phyloP scores from a whole-genome alignment of 1,140 invertebrate species.

The Heliothis virescens region DNA sequence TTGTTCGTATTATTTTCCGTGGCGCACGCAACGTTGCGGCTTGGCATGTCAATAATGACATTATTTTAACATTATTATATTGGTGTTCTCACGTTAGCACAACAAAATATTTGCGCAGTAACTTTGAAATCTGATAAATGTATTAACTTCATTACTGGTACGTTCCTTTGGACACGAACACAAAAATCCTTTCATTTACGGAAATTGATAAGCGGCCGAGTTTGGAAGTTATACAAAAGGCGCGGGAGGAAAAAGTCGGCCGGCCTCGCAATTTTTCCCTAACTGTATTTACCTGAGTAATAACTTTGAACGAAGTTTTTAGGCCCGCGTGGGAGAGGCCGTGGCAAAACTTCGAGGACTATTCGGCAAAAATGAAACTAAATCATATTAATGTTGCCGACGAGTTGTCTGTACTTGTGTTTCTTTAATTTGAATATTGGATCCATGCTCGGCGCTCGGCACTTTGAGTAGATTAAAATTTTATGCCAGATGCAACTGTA shows the following conservation, averaged over 20 bases:
- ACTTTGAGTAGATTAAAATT: constrained; percentile 57
- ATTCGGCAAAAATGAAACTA: constrained; percentile 70
- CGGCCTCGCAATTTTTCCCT: constrained; percentile 60
- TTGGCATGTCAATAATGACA: constrained; percentile 56
- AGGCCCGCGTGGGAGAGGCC: constrained; percentile 51
- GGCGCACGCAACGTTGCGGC: constrained; percentile 56
- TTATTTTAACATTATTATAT: constrained; percentile 50
- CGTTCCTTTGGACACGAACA: constrained; percentile 55
- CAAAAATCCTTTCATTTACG: constrained; percentile 64
- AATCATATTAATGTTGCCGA: constrained; percentile 72
- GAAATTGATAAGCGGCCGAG: constrained; percentile 66
- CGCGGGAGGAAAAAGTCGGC: constrained; percentile 53
- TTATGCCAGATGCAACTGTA: constrained; percentile 52
- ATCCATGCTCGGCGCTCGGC: constrained; percentile 49
- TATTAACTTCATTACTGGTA: constrained; percentile 58
- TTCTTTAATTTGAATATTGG: constrained; percentile 70
- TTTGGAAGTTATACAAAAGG: constrained; percentile 62
- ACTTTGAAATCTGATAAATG: constrained; percentile 52
- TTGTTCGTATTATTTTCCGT: constrained; percentile 55
- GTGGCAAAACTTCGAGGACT: constrained; percentile 64
- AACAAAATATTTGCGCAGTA: constrained; percentile 43
- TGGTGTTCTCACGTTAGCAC: constrained; percentile 59
- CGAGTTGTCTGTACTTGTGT: constrained; percentile 57
- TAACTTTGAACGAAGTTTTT: constrained; percentile 66
- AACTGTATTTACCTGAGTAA: constrained; percentile 75